These are phyloP conservation scores for Protomyctophum bolini DNA, from an alignment of 2,113 vertebrate genomes.

Conservation along the genomic window DNA sequence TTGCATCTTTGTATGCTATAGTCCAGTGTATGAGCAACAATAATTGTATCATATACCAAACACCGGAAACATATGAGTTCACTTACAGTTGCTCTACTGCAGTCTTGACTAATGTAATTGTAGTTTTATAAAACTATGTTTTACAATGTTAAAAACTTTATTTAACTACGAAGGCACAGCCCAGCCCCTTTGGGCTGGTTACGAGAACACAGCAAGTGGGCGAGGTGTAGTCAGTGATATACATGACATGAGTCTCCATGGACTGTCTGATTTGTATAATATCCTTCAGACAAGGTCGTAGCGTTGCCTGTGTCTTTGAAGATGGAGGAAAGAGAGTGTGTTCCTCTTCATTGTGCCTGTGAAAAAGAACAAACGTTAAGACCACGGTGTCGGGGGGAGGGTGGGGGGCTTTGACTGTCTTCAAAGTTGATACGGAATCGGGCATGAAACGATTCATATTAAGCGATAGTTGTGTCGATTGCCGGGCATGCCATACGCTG, in stretches of 20 bases:
- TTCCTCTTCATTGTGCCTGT: constrained; percentile 66
- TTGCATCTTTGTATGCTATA: too few species aligned
- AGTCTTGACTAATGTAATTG: constrained; percentile 6
- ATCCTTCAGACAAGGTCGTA: constrained; percentile 97
- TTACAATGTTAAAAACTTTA: neutral
- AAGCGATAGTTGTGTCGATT: constrained; percentile 72
- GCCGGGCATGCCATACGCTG: constrained; percentile 39
- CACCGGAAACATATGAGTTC: too few species aligned
- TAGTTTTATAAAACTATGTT: constrained; percentile 1
- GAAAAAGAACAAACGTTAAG: constrained; percentile 72
- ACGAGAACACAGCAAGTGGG: constrained; percentile 86
- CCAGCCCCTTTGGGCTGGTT: constrained; percentile 83
- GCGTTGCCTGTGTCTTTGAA: constrained; percentile 71
- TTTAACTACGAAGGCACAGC: constrained; percentile 22
- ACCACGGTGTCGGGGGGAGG: constrained; percentile 52
- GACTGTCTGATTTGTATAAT: constrained; percentile 92
- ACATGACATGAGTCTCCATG: constrained; percentile 92
- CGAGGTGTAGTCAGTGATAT: constrained; percentile 97
- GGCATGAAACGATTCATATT: constrained; percentile 72
- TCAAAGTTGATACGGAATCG: constrained; percentile 76
- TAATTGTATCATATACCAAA: too few species aligned
- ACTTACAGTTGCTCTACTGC: neutral
- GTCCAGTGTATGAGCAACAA: too few species aligned
- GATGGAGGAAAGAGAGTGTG: constrained; percentile 70
- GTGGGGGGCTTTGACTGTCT: constrained; percentile 67